phyloP scores from a whole-genome alignment of 2,888 invertebrate species.

The Amblyteles armatorius region DNA sequence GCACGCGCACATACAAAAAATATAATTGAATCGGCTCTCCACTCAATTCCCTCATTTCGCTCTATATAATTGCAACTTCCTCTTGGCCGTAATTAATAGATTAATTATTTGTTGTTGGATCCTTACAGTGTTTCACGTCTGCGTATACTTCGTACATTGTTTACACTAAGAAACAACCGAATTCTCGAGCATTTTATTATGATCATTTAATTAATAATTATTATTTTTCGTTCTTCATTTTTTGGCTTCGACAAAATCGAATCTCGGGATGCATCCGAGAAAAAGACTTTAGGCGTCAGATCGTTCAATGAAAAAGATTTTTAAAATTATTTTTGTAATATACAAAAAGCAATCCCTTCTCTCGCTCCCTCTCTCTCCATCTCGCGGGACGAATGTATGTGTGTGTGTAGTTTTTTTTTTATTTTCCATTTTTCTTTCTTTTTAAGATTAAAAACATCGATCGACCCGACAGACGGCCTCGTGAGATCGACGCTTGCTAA shows the following conservation, averaged over 20 bases:
- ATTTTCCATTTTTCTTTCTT: background rate
- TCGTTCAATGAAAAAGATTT: slow-evolving; percentile 12
- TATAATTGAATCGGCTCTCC: background rate
- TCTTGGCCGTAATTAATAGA: slow-evolving; percentile 48
- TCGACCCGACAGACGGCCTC: background rate
- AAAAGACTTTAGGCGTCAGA: slow-evolving; percentile 9
- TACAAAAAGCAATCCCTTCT: slow-evolving; percentile 32
- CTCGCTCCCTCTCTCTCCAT: background rate
- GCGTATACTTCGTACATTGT: slow-evolving; percentile 37
- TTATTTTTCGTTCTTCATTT: slow-evolving; percentile 1
- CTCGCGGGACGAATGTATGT: slow-evolving; percentile 10
- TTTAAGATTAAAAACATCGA: slow-evolving; percentile 10
- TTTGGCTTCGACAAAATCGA: background rate
- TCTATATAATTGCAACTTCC: slow-evolving; percentile 41
- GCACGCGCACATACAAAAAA: background rate
- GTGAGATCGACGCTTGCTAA: slow-evolving; percentile 5
- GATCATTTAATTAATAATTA: background rate
- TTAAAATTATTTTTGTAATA: slow-evolving; percentile 27
- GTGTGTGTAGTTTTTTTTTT: background rate
- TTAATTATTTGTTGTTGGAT: slow-evolving; percentile 64
- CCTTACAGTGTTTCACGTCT: slow-evolving; percentile 67
- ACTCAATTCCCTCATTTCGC: slow-evolving; percentile 4
- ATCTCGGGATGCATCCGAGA: background rate
- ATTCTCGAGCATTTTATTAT: slow-evolving; percentile 17
- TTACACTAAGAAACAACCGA: slow-evolving; percentile 19